Evolutionary conservation across 2,888 invertebrate species (phyloP).

Genomic region (Phortica okadai): DNA sequence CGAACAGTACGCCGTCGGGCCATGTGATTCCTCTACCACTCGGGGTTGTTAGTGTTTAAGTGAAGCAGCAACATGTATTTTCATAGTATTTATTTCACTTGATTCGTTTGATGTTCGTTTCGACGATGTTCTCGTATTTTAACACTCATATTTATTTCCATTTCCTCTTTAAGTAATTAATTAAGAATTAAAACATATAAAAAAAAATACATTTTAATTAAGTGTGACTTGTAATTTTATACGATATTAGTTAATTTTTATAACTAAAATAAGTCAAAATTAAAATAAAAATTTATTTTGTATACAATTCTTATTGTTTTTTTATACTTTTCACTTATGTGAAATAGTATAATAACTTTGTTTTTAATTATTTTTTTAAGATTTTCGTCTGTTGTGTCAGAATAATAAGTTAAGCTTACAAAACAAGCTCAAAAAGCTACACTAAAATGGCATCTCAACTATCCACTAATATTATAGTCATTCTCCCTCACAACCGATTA

Average conservation of each 20-base stretch:
- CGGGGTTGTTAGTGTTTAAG: slow-evolving; percentile 73
- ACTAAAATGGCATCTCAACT: no score
- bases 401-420: no score
- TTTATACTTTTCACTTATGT: no score
- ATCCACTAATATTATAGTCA: no score
- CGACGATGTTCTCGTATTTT: slow-evolving; percentile 31
- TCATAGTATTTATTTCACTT: slow-evolving; percentile 52
- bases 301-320: neutral
- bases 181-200: neutral
- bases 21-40: slow-evolving; percentile 70
- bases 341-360: no score
- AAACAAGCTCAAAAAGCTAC: no score
- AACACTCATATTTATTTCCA: slow-evolving; percentile 38
- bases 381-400: no score
- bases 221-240: neutral
- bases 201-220: neutral
- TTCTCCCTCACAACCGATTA: no score
- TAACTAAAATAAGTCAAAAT: slow-evolving; percentile 8
- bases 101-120: slow-evolving; percentile 20
- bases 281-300: neutral
- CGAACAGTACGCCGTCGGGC: slow-evolving; percentile 49
- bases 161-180: slow-evolving; percentile 19
- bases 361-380: neutral
- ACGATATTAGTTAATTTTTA: slow-evolving; percentile 4
- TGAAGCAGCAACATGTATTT: slow-evolving; percentile 47